These are phyloP conservation scores for Vombatus ursinus DNA, from an alignment of 2,113 vertebrate genomes.

Conservation along the genomic window DNA sequence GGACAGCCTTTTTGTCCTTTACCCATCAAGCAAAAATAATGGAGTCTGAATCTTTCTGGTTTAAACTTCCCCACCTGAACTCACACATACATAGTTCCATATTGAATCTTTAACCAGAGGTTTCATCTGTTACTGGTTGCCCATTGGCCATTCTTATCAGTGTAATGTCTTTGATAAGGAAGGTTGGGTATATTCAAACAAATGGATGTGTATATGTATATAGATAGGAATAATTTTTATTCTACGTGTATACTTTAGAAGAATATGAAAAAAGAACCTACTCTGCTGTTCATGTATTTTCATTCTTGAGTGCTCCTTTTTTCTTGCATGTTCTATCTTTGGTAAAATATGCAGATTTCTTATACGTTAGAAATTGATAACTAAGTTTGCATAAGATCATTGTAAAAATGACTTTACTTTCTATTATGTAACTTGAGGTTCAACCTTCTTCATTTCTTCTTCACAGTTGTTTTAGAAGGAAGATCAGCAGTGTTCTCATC, in stretches of 20 bases:
- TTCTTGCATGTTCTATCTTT: not conserved
- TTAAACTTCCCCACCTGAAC: not conserved
- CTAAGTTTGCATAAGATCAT: not conserved
- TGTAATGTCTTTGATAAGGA: not conserved
- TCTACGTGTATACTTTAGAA: not conserved
- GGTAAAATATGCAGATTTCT: not conserved
- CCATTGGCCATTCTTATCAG: not conserved
- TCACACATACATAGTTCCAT: not conserved
- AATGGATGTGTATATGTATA: not conserved
- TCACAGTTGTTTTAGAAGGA: not conserved
- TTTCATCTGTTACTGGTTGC: not conserved
- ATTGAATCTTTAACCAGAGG: not conserved
- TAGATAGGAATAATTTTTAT: too few species aligned
- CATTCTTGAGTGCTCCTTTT: not conserved
- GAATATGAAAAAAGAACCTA: not conserved
- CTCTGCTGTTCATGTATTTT: not conserved
- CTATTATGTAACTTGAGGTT: not conserved
- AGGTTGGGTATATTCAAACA: not conserved
- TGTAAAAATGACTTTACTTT: not conserved
- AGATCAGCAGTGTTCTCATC: not conserved
- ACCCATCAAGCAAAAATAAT: slow-evolving; percentile 16
- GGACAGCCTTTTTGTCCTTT: not conserved
- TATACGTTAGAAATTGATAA: not conserved
- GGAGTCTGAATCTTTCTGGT: not conserved
- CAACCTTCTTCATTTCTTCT: not conserved